Evolutionary conservation across 2,113 vertebrate species (phyloP).

Genomic region (Solea solea): DNA sequence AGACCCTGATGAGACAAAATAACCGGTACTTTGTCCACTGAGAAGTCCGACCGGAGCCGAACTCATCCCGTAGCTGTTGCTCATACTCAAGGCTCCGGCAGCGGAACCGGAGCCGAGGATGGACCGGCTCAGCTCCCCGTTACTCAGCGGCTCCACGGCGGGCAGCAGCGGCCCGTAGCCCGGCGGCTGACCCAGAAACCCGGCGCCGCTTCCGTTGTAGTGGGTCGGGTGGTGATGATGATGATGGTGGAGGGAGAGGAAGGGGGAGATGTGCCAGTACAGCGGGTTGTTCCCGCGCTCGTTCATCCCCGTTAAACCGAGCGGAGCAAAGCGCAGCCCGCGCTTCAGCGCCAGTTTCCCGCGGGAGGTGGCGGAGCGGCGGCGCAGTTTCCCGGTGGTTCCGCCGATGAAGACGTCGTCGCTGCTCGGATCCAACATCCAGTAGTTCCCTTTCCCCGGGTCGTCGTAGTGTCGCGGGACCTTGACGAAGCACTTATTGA

Average conservation of each 20-base stretch:
- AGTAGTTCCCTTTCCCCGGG: slow-evolving; percentile 86
- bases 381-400: slow-evolving; percentile 83
- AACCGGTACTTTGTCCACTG: slow-evolving; percentile 76
- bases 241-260: slow-evolving; percentile 82
- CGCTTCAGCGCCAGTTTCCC: slow-evolving; percentile 84
- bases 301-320: slow-evolving; percentile 76
- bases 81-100: slow-evolving; percentile 69
- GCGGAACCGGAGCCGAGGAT: slow-evolving; percentile 66
- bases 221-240: slow-evolving; percentile 79
- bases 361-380: slow-evolving; percentile 83
- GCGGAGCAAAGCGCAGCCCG: slow-evolving; percentile 81
- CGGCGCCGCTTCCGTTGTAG: slow-evolving; percentile 77
- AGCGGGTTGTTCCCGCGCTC: slow-evolving; percentile 79
- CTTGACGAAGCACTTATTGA: slow-evolving; percentile 87
- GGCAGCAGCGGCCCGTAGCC: slow-evolving; percentile 81
- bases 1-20: slow-evolving; percentile 77
- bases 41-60: slow-evolving; percentile 80
- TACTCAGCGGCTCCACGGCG: slow-evolving; percentile 77
- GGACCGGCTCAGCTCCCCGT: slow-evolving; percentile 78
- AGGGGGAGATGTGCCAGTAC: slow-evolving; percentile 85
- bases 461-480: slow-evolving; percentile 86
- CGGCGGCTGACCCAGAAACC: slow-evolving; percentile 77
- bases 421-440: slow-evolving; percentile 86
- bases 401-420: slow-evolving; percentile 86
- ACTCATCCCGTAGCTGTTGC: slow-evolving; percentile 79